These are phyloP conservation scores for Seriola aureovittata DNA, from an alignment of 2,113 vertebrate genomes.

Conservation along the genomic window DNA sequence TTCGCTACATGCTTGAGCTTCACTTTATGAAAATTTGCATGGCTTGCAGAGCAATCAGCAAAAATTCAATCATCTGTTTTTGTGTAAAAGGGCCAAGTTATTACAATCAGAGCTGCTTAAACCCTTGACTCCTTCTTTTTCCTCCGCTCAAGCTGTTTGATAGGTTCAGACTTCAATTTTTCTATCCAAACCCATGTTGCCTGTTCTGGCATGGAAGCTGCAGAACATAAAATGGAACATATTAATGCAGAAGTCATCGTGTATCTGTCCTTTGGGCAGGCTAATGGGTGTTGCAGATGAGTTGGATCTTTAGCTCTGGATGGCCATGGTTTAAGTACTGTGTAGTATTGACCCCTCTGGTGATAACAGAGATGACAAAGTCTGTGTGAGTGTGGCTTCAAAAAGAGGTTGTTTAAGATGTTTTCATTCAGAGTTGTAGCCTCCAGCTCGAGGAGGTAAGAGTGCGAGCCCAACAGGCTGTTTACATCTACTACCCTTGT, in stretches of 20 bases:
- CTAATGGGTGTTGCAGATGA: slow-evolving; percentile 23
- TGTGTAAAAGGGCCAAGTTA: slow-evolving; percentile 66
- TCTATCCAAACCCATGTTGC: neutral
- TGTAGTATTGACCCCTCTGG: slow-evolving; percentile 26
- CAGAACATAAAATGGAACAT: slow-evolving; percentile 17
- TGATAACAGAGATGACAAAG: slow-evolving; percentile 32
- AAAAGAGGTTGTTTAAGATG: slow-evolving; percentile 40
- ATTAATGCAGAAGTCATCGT: neutral
- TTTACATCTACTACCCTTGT: slow-evolving; percentile 21
- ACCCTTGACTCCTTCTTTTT: slow-evolving; percentile 23
- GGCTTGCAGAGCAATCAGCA: slow-evolving; percentile 61
- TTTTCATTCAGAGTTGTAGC: slow-evolving; percentile 35
- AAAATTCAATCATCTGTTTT: slow-evolving; percentile 72
- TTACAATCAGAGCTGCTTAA: slow-evolving; percentile 68
- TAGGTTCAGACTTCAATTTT: slow-evolving; percentile 30
- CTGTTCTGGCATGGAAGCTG: slow-evolving; percentile 12
- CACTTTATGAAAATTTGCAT: slow-evolving; percentile 60
- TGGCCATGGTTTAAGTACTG: slow-evolving; percentile 34
- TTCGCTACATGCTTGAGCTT: slow-evolving; percentile 34
- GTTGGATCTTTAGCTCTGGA: slow-evolving; percentile 1
- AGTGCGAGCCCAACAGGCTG: slow-evolving; percentile 20
- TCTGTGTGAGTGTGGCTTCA: slow-evolving; percentile 11
- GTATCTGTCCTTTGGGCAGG: slow-evolving; percentile 1
- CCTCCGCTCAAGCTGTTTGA: slow-evolving; percentile 39
- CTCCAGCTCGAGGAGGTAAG: slow-evolving; percentile 35